These are phyloP conservation scores for Ormyrus rosae DNA, from an alignment of 2,888 invertebrate genomes.

Conservation along the genomic window DNA sequence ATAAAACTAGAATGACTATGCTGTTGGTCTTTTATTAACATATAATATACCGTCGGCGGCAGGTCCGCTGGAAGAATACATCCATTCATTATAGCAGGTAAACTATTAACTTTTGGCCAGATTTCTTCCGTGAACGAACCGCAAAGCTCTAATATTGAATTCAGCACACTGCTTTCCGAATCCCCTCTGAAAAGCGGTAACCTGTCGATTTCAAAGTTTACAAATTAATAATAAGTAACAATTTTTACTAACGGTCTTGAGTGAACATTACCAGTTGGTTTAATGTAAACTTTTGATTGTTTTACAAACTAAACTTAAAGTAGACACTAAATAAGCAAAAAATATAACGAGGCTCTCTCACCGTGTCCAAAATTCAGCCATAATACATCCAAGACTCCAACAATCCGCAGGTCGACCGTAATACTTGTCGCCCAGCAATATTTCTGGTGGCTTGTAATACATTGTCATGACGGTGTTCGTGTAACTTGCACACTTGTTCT, in stretches of 20 bases:
- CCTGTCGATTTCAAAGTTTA: slow-evolving; percentile 63
- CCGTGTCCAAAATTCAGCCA: slow-evolving; percentile 98
- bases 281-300: too few species aligned
- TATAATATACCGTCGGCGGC: too few species aligned
- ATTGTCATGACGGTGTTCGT: slow-evolving; percentile 97
- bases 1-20: too few species aligned
- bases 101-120: slow-evolving; percentile 92
- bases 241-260: too few species aligned
- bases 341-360: not conserved
- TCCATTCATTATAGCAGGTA: slow-evolving; percentile 75
- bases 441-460: slow-evolving; percentile 89
- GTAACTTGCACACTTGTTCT: slow-evolving; percentile 89
- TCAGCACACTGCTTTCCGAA: slow-evolving; percentile 95
- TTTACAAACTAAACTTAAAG: too few species aligned
- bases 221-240: too few species aligned
- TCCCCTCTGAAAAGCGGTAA: slow-evolving; percentile 94
- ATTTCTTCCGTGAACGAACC: slow-evolving; percentile 93
- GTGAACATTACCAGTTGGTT: too few species aligned
- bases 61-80: too few species aligned
- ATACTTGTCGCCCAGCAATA: slow-evolving; percentile 88
- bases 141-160: slow-evolving; percentile 93
- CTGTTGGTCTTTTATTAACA: too few species aligned
- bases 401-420: slow-evolving; percentile 97
- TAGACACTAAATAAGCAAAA: too few species aligned
- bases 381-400: slow-evolving; percentile 97